Evolutionary conservation across 2,113 vertebrate genomes (phyloP).

Genomic region (Ovis canadensis): DNA sequence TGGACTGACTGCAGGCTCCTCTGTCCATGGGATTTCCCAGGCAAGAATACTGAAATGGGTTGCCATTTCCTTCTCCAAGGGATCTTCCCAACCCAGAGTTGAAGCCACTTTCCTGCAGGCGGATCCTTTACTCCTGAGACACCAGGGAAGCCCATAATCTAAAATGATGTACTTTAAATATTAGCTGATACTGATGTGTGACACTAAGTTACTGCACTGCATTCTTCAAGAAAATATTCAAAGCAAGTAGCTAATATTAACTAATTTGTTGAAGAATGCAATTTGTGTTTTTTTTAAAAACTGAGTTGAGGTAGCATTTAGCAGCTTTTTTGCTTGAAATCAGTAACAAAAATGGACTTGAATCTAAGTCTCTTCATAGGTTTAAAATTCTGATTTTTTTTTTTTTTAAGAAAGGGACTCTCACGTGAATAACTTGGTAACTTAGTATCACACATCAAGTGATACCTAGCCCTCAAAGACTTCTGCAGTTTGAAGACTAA

Average conservation of each 20-base stretch:
- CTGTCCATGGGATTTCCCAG: not conserved
- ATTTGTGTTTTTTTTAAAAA: not conserved
- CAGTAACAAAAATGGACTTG: not conserved
- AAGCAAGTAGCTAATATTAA: not conserved
- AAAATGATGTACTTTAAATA: not conserved
- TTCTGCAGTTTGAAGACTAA: not conserved
- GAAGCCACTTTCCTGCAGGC: not conserved
- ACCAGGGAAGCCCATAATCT: not conserved
- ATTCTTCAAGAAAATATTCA: not conserved
- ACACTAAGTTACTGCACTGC: not conserved
- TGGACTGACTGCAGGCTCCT: not conserved
- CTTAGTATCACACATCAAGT: not conserved
- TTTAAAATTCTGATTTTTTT: not conserved
- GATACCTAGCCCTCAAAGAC: not conserved
- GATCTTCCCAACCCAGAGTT: not conserved
- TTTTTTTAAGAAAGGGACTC: not conserved
- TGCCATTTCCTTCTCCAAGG: not conserved
- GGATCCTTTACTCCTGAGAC: not conserved
- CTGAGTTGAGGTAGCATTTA: not conserved
- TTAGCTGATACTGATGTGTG: not conserved
- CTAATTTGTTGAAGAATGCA: not conserved
- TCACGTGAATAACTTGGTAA: not conserved
- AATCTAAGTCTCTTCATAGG: not conserved
- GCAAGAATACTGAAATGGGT: not conserved
- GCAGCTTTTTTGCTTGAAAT: constrained; percentile 15